phyloP scores from a whole-genome alignment of 2,888 invertebrate genomes.

The Steinernema carpocapsae region DNA sequence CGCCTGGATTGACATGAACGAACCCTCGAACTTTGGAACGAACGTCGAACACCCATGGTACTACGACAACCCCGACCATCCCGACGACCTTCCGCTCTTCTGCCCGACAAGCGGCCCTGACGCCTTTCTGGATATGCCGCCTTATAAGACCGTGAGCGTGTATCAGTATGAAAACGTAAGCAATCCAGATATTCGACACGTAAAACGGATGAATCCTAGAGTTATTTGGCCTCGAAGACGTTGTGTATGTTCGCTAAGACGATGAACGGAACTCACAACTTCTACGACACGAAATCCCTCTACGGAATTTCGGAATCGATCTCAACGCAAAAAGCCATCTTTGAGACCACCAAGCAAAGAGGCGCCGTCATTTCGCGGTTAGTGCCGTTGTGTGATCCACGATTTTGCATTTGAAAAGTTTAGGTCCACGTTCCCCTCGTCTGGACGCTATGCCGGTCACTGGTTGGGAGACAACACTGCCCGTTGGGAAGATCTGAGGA shows the following conservation, averaged over 20 bases:
- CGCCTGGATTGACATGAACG: constrained; percentile 88
- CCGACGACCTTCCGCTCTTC: constrained; percentile 36
- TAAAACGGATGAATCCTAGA: too few relatives aligned
- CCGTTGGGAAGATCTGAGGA: constrained; percentile 79
- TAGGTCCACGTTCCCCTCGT: constrained; percentile 70
- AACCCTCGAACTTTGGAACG: constrained; percentile 78
- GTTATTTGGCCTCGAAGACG: constrained; percentile 53
- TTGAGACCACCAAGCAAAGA: constrained; percentile 67
- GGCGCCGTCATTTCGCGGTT: constrained; percentile 67
- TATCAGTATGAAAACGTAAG: constrained; percentile 5
- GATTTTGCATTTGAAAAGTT: constrained; percentile 11
- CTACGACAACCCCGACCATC: constrained; percentile 56
- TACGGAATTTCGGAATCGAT: constrained; percentile 80
- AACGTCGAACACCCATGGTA: constrained; percentile 61
- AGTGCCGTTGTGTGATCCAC: not conserved
- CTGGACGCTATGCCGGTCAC: constrained; percentile 74
- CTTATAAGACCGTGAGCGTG: constrained; percentile 50
- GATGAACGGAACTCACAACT: constrained; percentile 68
- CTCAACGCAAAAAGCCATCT: constrained; percentile 74
- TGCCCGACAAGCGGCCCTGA: constrained; percentile 51
- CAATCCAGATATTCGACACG: constrained; percentile 34
- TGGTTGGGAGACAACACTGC: constrained; percentile 85
- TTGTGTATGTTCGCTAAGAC: constrained; percentile 56
- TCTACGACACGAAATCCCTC: constrained; percentile 82
- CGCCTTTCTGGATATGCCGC: constrained; percentile 47